Evolutionary conservation across 2,113 vertebrate species (phyloP).

Genomic region (Tiliqua scincoides): DNA sequence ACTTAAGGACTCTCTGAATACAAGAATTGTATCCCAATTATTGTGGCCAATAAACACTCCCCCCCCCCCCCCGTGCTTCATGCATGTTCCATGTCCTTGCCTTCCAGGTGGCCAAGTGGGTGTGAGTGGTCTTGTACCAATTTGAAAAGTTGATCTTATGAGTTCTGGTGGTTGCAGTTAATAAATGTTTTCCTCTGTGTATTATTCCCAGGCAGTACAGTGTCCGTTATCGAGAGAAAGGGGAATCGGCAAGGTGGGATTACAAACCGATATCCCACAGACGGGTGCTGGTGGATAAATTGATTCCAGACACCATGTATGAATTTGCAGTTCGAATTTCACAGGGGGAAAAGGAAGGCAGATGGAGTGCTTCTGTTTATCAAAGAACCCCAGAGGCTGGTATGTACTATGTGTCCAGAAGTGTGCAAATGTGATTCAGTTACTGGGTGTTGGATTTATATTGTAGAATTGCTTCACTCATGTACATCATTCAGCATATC

Average conservation of each 20-base stretch:
- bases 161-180: not conserved
- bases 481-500: not conserved
- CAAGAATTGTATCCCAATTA: too few relatives aligned
- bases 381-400: constrained; percentile 96
- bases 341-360: constrained; percentile 85
- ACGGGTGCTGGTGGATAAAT: constrained; percentile 84
- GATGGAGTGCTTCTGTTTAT: constrained; percentile 92
- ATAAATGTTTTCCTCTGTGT: not conserved
- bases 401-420: constrained; percentile 63
- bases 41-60: not conserved
- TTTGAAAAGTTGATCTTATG: not conserved
- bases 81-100: not conserved
- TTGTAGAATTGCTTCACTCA: not conserved
- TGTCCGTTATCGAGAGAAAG: constrained; percentile 93
- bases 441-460: not conserved
- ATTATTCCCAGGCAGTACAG: constrained; percentile 83
- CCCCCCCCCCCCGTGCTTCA: too few relatives aligned
- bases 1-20: too few relatives aligned
- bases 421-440: not conserved
- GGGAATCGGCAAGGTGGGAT: constrained; percentile 94
- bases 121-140: not conserved
- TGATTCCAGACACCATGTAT: constrained; percentile 92
- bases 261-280: constrained; percentile 86
- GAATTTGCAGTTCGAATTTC: constrained; percentile 94
- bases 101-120: too few relatives aligned